Conservation (phyloP, 1,140 invertebrate genomes). For the Amphibalanus amphitrite region DNA sequence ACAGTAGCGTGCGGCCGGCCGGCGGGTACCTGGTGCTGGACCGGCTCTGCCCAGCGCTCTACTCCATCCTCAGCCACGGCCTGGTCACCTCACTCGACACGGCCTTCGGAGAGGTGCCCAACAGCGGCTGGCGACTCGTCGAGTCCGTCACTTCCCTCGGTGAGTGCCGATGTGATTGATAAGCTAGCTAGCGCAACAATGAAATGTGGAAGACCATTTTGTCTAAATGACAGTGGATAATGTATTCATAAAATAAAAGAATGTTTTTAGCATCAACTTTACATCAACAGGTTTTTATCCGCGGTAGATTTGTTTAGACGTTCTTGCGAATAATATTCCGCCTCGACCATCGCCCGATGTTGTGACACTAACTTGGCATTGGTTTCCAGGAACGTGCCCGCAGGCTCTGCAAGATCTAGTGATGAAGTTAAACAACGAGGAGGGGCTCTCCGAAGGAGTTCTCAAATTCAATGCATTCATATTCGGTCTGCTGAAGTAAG, state of each 20-base stretch:
- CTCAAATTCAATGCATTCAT: constrained; percentile 80
- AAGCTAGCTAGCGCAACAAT: too few relatives aligned
- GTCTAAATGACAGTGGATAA: too few relatives aligned
- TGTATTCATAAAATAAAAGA: too few relatives aligned
- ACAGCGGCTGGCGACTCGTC: constrained; percentile 73
- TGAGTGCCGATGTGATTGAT: too few relatives aligned
- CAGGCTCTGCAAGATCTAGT: constrained; percentile 71
- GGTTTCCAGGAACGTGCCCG: constrained; percentile 44
- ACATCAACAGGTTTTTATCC: too few relatives aligned
- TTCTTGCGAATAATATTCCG: too few relatives aligned
- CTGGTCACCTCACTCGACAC: constrained; percentile 60
- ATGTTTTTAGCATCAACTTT: too few relatives aligned
- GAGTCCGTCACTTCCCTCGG: constrained; percentile 75
- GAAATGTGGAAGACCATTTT: too few relatives aligned
- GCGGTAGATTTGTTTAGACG: too few relatives aligned
- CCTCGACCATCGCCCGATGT: constrained; percentile 1
- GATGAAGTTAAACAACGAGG: constrained; percentile 63
- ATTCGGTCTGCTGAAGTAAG: constrained; percentile 72
- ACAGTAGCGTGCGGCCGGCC: constrained; percentile 34
- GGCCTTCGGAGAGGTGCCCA: constrained; percentile 64
- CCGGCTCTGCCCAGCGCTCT: constrained; percentile 57
- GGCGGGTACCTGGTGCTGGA: constrained; percentile 46
- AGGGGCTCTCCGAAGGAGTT: constrained; percentile 61
- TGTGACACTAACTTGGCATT: constrained; percentile 8
- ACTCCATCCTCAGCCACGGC: constrained; percentile 62